Conservation (phyloP, 2,888 invertebrate species). For the Protodeltote pygarga region DNA sequence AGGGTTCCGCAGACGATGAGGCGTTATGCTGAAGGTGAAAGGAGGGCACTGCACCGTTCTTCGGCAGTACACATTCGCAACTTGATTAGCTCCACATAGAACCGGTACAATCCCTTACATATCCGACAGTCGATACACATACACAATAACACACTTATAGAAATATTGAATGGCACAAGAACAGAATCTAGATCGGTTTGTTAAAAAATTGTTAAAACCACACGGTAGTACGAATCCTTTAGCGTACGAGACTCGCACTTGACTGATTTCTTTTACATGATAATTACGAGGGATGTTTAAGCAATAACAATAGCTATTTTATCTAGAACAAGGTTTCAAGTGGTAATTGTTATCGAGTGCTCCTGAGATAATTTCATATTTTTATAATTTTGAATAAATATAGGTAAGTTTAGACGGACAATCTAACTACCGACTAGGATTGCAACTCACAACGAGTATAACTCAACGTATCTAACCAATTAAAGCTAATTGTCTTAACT, state of each 20-base stretch:
- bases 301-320: conserved; percentile 16
- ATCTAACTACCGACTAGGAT: too few relatives aligned
- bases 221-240: too few relatives aligned
- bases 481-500: too few relatives aligned
- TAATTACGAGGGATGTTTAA: too few relatives aligned
- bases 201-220: too few relatives aligned
- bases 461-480: too few relatives aligned
- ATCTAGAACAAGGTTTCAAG: conserved; percentile 30
- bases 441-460: too few relatives aligned
- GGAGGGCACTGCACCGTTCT: conserved; percentile 68
- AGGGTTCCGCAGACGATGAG: conserved; percentile 55
- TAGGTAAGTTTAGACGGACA: not conserved
- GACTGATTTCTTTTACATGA: too few relatives aligned
- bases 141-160: conserved; percentile 31
- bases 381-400: not conserved
- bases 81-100: conserved; percentile 35
- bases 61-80: conserved; percentile 41
- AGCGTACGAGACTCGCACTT: too few relatives aligned
- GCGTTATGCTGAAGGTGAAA: conserved; percentile 64
- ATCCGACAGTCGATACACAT: conserved; percentile 31
- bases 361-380: conserved; percentile 13
- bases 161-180: not conserved
- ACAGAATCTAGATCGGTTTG: too few relatives aligned
- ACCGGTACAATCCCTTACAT: conserved; percentile 36
- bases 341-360: conserved; percentile 10